Evolutionary conservation across 2,797 vertebrate genomes (phyloP).

Genomic region (Artibeus jamaicensis): DNA sequence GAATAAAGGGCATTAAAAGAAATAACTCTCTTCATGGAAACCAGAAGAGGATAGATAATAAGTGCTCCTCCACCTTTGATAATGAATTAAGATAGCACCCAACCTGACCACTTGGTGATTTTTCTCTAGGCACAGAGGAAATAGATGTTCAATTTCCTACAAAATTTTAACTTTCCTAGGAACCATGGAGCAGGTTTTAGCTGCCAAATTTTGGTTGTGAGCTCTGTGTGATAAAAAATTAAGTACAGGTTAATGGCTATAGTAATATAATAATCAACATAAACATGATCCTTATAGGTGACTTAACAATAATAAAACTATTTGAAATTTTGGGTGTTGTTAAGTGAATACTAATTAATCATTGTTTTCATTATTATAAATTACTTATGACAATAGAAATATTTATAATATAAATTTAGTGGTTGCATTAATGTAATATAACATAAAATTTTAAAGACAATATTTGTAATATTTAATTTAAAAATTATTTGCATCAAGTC

Average conservation of each 20-base stretch:
- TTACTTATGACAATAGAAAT: constrained; percentile 9
- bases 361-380: neutral
- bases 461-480: neutral
- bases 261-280: neutral
- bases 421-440: neutral
- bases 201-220: neutral
- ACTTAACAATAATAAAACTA: neutral
- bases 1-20: neutral
- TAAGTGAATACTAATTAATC: neutral
- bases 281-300: neutral
- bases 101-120: neutral
- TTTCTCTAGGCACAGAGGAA: neutral
- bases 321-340: neutral
- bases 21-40: neutral
- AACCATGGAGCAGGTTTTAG: neutral
- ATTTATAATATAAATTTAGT: neutral
- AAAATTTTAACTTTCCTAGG: neutral
- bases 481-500: neutral
- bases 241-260: neutral
- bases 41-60: neutral
- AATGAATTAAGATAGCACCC: neutral
- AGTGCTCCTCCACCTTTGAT: neutral
- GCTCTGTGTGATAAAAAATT: neutral
- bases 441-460: neutral
- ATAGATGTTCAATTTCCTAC: neutral